Conservation (phyloP, 2,113 vertebrate genomes). For the Burhinus bistriatus region DNA sequence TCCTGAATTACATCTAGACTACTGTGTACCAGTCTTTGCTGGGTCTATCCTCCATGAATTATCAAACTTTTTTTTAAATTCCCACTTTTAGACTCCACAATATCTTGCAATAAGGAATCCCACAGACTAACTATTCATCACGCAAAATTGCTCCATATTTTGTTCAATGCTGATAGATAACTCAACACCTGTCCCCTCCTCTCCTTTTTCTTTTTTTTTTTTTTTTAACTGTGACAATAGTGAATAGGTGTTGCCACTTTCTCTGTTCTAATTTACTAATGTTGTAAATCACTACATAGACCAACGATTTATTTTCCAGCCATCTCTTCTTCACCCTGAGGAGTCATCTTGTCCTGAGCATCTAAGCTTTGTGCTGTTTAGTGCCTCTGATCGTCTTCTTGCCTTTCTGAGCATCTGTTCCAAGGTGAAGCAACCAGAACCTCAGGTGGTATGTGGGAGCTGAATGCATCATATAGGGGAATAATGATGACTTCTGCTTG, state of each 20-base stretch:
- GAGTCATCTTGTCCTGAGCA: background rate
- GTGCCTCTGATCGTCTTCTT: background rate
- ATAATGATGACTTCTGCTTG: background rate
- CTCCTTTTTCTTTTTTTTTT: background rate
- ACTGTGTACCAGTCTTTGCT: background rate
- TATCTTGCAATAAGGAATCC: background rate
- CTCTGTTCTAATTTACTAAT: background rate
- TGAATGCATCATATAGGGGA: background rate
- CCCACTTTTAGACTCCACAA: background rate
- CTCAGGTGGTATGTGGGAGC: background rate
- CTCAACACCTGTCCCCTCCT: background rate
- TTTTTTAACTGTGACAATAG: background rate
- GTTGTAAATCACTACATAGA: background rate
- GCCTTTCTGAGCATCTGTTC: background rate
- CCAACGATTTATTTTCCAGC: background rate
- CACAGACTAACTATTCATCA: background rate
- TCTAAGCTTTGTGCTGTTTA: background rate
- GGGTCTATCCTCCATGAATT: background rate
- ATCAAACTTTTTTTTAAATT: background rate
- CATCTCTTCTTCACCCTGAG: background rate
- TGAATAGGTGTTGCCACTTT: background rate
- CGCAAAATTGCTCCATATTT: background rate
- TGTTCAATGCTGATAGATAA: background rate
- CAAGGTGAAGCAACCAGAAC: background rate
- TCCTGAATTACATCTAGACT: background rate